These are phyloP conservation scores for Hemiprocne comata DNA, from an alignment of 2,113 vertebrate genomes.

Conservation along the genomic window DNA sequence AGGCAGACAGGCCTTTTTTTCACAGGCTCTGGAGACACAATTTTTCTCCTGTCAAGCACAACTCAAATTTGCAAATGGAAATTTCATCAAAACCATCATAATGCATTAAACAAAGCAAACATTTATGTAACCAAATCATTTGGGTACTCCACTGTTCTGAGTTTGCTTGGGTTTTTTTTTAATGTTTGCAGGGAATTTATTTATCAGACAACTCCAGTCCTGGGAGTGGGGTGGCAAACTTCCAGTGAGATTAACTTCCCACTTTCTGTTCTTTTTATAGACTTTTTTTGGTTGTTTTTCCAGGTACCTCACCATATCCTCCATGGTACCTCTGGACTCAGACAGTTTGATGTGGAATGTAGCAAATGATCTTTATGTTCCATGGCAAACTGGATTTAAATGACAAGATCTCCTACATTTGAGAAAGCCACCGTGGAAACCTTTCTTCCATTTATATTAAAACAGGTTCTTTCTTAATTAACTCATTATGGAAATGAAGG, in stretches of 20 bases:
- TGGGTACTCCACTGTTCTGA: neutral
- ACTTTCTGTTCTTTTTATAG: neutral
- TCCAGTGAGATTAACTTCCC: neutral
- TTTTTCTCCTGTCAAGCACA: neutral
- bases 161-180: neutral
- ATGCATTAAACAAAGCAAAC: neutral
- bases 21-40: neutral
- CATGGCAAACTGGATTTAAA: conserved; percentile 38
- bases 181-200: neutral
- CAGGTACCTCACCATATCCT: neutral
- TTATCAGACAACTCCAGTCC: neutral
- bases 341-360: neutral
- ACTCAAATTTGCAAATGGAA: neutral
- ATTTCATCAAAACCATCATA: neutral
- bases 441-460: neutral
- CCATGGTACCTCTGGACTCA: neutral
- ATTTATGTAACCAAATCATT: neutral
- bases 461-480: neutral
- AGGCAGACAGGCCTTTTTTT: neutral
- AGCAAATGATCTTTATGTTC: conserved; percentile 26
- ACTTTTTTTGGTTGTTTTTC: neutral
- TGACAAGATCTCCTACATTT: conserved; percentile 1
- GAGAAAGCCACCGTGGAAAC: neutral
- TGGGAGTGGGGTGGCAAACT: neutral
- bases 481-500: neutral